Percentiles rank a stretch among this genome's conserved stretches.
phyloP scores from a whole-genome alignment of 2,113 vertebrate genomes.

The pig (Sus scrofa) region DNA sequence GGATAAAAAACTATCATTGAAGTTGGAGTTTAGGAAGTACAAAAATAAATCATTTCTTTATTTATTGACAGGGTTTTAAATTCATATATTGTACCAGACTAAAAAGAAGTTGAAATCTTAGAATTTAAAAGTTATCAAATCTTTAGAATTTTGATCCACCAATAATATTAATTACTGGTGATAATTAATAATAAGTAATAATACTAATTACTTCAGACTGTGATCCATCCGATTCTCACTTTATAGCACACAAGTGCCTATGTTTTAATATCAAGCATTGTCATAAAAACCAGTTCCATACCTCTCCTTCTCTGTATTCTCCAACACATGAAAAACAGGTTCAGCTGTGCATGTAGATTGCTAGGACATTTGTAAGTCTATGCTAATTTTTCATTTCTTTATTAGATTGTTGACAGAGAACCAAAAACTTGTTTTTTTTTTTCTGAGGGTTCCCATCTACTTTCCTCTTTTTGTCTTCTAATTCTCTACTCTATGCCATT shows the following conservation, averaged over 20 bases:
- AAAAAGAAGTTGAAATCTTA: background rate
- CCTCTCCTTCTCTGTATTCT: background rate
- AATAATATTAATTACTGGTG: background rate
- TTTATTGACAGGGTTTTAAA: background rate
- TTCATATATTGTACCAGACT: background rate
- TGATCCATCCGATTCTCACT: background rate
- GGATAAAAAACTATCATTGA: background rate
- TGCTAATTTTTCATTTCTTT: background rate
- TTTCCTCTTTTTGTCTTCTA: background rate
- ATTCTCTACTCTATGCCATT: background rate
- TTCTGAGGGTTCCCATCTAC: background rate
- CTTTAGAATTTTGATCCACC: background rate
- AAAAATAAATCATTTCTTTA: background rate
- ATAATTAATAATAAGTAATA: too few species aligned
- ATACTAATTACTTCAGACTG: background rate
- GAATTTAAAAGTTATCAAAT: background rate
- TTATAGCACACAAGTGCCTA: fast-evolving
- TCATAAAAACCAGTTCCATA: background rate
- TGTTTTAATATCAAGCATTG: fast-evolving
- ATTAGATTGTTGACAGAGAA: background rate
- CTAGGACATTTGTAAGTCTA: background rate
- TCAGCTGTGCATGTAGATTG: background rate
- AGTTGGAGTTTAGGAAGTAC: background rate
- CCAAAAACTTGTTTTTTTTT: background rate
- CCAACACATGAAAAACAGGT: background rate